Conservation (phyloP, 1,140 invertebrate genomes). For the Drosophila littoralis region DNA sequence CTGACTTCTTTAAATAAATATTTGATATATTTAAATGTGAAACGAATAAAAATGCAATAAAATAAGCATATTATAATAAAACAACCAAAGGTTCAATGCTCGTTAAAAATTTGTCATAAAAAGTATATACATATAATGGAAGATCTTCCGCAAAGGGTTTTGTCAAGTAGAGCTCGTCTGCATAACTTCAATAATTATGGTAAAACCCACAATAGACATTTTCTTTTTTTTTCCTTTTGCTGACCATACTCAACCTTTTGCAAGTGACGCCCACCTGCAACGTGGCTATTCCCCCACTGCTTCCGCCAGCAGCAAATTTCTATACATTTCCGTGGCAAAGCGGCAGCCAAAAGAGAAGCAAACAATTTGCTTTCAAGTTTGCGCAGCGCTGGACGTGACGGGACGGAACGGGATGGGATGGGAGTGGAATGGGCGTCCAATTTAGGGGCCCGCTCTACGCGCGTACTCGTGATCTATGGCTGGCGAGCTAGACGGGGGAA, state of each 20-base stretch:
- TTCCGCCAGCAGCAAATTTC: constrained; percentile 58
- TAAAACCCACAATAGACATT: no score
- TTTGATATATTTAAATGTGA: no score
- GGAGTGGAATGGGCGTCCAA: not conserved
- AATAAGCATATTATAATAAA: no score
- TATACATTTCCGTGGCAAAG: constrained; percentile 62
- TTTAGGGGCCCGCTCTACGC: not conserved
- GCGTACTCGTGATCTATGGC: constrained; percentile 57
- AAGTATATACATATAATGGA: no score
- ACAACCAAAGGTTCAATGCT: no score
- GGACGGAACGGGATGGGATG: not conserved
- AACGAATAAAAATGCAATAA: no score
- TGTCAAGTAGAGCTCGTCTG: no score
- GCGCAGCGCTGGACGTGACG: not conserved
- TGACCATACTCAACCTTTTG: constrained; percentile 7
- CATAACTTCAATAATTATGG: no score
- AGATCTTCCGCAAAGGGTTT: no score
- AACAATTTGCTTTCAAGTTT: constrained; percentile 65
- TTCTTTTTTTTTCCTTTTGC: constrained; percentile 3
- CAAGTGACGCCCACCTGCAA: constrained; percentile 41
- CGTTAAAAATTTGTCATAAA: no score
- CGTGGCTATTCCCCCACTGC: constrained; percentile 48
- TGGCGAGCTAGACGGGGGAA: constrained; percentile 15
- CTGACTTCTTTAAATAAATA: no score
- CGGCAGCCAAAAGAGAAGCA: constrained; percentile 54